Evolutionary conservation across 2,113 vertebrate genomes (phyloP).

Genomic region (Cygnus buccinator): DNA sequence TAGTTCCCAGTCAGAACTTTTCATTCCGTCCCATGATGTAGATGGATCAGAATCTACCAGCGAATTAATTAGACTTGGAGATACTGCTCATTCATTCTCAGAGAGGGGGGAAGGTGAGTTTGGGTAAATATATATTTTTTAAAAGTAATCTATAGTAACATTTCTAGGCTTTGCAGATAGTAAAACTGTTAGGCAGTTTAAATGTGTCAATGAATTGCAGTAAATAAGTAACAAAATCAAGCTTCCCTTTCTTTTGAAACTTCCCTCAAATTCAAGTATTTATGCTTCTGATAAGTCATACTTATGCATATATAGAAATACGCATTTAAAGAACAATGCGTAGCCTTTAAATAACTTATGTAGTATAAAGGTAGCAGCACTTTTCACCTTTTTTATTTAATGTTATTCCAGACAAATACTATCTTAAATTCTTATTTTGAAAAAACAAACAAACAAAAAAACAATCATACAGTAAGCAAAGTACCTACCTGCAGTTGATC

Average conservation of each 20-base stretch:
- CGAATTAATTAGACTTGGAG: slow-evolving; percentile 88
- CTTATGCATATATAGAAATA: no score
- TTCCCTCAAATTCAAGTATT: background rate
- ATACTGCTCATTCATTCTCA: slow-evolving; percentile 85
- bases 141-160: background rate
- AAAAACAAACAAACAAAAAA: background rate
- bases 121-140: background rate
- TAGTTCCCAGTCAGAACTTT: slow-evolving; percentile 62
- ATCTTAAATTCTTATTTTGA: background rate
- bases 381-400: background rate
- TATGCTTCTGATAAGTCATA: background rate
- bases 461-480: background rate
- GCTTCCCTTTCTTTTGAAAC: background rate
- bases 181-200: background rate
- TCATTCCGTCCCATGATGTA: slow-evolving; percentile 75
- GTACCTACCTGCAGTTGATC: background rate
- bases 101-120: slow-evolving; percentile 82
- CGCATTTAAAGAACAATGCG: background rate
- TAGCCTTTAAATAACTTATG: background rate
- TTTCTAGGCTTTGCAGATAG: background rate
- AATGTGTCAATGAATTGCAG: background rate
- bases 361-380: background rate
- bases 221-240: background rate
- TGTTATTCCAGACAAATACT: background rate
- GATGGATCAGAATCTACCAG: slow-evolving; percentile 82